Conservation (phyloP, 2,797 vertebrate species). For the Ctenosaura bakeri region DNA sequence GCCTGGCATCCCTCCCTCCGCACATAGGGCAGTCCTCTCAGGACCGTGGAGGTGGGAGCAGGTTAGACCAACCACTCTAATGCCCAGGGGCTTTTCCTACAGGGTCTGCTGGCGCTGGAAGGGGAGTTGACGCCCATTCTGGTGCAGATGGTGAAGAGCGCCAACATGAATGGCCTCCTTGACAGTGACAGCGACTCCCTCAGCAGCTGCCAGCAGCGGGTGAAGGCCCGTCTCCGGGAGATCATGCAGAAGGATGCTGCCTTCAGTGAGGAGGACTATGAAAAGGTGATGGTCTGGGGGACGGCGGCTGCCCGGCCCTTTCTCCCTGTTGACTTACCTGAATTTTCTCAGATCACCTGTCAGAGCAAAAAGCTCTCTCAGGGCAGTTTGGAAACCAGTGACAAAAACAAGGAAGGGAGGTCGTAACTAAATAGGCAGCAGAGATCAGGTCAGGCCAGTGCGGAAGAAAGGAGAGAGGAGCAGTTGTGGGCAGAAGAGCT, state of each 20-base stretch:
- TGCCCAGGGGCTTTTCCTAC: neutral
- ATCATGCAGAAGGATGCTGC: constrained; percentile 94
- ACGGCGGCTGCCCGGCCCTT: no score
- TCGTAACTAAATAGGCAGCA: neutral
- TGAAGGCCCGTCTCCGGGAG: constrained; percentile 93
- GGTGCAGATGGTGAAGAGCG: constrained; percentile 99
- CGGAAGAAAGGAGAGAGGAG: no score
- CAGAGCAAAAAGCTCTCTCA: neutral
- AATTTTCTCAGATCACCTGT: no score
- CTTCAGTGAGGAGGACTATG: constrained; percentile 91
- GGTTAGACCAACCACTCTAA: no score
- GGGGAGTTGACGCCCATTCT: constrained; percentile 98
- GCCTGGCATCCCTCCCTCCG: no score
- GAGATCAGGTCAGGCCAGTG: no score
- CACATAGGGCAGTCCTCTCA: no score
- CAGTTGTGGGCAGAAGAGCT: no score
- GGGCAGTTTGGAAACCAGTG: neutral
- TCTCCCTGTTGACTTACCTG: no score
- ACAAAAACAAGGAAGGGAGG: neutral
- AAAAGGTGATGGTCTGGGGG: constrained; percentile 82
- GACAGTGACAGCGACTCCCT: constrained; percentile 96
- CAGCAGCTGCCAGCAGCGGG: constrained; percentile 95
- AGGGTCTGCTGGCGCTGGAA: constrained; percentile 96
- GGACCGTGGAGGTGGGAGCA: no score
- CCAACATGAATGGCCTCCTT: constrained; percentile 98